Evolutionary conservation across 2,797 vertebrate genomes (phyloP).

Genomic region (Arrhamphus sclerolepis): DNA sequence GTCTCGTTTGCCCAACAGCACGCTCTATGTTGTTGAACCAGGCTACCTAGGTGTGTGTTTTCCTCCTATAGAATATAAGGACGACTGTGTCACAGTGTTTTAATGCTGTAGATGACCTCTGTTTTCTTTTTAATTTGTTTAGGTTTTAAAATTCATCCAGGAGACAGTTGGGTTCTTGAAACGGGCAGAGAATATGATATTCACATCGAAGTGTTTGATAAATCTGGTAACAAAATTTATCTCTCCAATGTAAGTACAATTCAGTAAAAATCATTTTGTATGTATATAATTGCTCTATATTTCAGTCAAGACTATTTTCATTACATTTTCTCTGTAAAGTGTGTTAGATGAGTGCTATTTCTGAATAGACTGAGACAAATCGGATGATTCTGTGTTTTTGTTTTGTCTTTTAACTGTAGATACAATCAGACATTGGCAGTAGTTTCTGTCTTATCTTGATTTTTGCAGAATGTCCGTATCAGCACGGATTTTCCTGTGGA

Average conservation of each 20-base stretch:
- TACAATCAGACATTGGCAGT: background rate
- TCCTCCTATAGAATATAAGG: background rate
- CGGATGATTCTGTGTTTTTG: too few species aligned
- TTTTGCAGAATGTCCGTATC: constrained; percentile 89
- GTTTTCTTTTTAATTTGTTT: constrained; percentile 20
- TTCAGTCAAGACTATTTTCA: background rate
- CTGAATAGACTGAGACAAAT: background rate
- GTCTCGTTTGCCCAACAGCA: constrained; percentile 93
- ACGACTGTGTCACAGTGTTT: background rate
- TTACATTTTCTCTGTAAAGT: too few species aligned
- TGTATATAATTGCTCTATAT: background rate
- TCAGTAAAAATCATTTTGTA: background rate
- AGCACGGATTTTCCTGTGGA: constrained; percentile 80
- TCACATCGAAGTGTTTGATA: constrained; percentile 91
- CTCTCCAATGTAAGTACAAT: constrained; percentile 89
- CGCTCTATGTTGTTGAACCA: constrained; percentile 90
- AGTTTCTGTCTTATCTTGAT: background rate
- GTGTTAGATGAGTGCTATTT: background rate
- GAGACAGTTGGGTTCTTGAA: constrained; percentile 94
- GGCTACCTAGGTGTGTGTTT: constrained; percentile 89
- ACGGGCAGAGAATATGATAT: constrained; percentile 86
- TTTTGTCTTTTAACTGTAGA: background rate
- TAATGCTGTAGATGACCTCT: constrained; percentile 5
- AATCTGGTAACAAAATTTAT: constrained; percentile 90
- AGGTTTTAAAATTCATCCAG: constrained; percentile 93